Percentiles rank a stretch among this genome's conserved stretches.
Evolutionary conservation across 1,140 invertebrate species (phyloP).

Genomic region (fruit fly (Drosophila melanogaster)): DNA sequence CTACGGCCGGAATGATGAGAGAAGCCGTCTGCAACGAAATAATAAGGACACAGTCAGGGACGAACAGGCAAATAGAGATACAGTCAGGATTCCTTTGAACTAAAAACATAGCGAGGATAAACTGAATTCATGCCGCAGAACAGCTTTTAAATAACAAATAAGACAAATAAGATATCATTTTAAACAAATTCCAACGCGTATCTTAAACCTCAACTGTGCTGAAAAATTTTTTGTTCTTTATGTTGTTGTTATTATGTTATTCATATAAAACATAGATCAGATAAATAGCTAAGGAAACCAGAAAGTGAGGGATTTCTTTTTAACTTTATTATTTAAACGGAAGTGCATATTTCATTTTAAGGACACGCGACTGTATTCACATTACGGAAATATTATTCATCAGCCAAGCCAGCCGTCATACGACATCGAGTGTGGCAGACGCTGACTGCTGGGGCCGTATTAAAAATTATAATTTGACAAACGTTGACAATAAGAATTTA

Average conservation of each 20-base stretch:
- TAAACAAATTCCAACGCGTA: not conserved
- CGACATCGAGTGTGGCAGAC: conserved; percentile 13
- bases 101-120: not conserved
- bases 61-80: not conserved
- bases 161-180: too few species aligned
- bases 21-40: conserved; percentile 74
- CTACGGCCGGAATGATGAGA: conserved; percentile 83
- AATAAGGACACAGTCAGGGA: conserved; percentile 23
- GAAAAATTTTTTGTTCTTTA: too few species aligned
- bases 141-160: too few species aligned
- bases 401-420: conserved; percentile 61
- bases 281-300: too few species aligned
- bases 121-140: too few species aligned
- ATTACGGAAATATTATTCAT: conserved; percentile 36
- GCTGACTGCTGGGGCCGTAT: conserved; percentile 23
- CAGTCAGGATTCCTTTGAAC: conserved; percentile 1
- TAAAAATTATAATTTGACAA: conserved; percentile 74
- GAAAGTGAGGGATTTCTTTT: not conserved
- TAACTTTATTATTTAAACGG: too few species aligned
- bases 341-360: not conserved
- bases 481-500: conserved; percentile 73
- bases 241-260: too few species aligned
- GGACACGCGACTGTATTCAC: conserved; percentile 14
- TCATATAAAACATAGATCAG: too few species aligned
- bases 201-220: too few species aligned